Evolutionary conservation across 2,797 vertebrate genomes (phyloP), one percentile per base, ranked within the genome.

Genomic region (Dermochelys coriacea): DNA sequence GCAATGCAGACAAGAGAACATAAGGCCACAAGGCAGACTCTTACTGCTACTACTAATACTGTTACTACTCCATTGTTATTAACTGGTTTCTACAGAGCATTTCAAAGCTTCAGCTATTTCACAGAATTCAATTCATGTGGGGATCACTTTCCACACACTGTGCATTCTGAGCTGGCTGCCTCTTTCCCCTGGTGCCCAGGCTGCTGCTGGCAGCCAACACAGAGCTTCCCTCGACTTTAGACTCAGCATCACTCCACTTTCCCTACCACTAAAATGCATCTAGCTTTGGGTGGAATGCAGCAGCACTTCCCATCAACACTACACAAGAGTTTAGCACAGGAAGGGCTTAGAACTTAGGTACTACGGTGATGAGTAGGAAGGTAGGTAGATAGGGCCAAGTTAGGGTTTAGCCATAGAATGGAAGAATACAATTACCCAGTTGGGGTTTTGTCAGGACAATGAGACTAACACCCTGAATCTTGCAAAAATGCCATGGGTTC

Each of bases 161-260:
- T 37, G 15, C 29, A 31, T 82, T 21, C 1, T 0, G 12, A 54
- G 49, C 52, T 0, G 0, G 74, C 59, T 16, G 37, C 74, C 49
- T 47, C 16, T 52, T 68, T 12, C 52, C 82, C 71, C 71, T 68
- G n/a, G 64, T 5, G 27, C 68, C 45, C 8, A n/a, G 86, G 78
- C 77, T 23, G 78, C 80, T 19, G 0, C 37, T 9, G 71, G 86
- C 80, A 82, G 81, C 75, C 8, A 2, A 47, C 37, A 37, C 21
- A 77, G 41, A 74, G 41, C 45, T 90, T 87, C 90, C 81, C 6
- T 18, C 1, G 8, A 71, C 37, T 25, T 71, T 23, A 37, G 19
- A 71, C 29, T 34, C 10, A 0, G 47, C 47, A 29, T n/a, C 31
- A 9, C 31, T 52, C 31, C 49, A 14, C 78, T 34, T 12, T 4